phyloP scores from a whole-genome alignment of 2,888 invertebrate genomes.

The Dasysyrphus tricinctus region DNA sequence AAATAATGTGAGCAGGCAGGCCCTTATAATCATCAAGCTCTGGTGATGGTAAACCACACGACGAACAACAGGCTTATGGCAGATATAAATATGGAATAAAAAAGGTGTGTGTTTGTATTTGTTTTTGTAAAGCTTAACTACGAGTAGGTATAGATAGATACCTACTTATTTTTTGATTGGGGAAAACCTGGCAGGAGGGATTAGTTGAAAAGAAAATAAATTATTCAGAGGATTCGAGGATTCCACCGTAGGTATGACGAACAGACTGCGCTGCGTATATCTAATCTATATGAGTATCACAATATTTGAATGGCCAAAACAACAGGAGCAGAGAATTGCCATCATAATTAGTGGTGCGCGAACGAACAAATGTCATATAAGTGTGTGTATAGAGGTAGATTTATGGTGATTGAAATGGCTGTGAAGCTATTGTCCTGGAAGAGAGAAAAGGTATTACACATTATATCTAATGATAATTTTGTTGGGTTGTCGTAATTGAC shows the following conservation, averaged over 20 bases:
- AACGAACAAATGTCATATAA: constrained; percentile 29
- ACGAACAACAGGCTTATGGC: background rate
- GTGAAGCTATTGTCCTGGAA: constrained; percentile 13
- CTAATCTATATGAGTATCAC: constrained; percentile 49
- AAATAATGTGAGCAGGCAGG: background rate
- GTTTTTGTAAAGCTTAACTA: background rate
- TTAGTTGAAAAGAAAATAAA: constrained; percentile 62
- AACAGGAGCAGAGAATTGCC: constrained; percentile 21
- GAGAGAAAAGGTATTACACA: constrained; percentile 4
- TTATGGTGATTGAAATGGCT: constrained; percentile 20
- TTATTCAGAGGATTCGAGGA: constrained; percentile 66
- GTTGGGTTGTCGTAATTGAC: constrained; percentile 18
- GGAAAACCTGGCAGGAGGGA: constrained; percentile 8
- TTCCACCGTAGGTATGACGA: constrained; percentile 54
- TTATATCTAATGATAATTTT: background rate
- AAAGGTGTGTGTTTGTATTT: background rate
- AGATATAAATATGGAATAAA: background rate
- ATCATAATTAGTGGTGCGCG: constrained; percentile 43
- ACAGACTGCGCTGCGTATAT: background rate
- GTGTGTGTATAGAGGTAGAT: constrained; percentile 1
- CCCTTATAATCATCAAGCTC: background rate
- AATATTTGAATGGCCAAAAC: constrained; percentile 35
- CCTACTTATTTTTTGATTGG: constrained; percentile 12
- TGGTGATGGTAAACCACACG: background rate
- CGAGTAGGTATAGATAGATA: background rate